Conservation (phyloP, 64 coral and sea anemone species). For the Actinia tenebrosa region DNA sequence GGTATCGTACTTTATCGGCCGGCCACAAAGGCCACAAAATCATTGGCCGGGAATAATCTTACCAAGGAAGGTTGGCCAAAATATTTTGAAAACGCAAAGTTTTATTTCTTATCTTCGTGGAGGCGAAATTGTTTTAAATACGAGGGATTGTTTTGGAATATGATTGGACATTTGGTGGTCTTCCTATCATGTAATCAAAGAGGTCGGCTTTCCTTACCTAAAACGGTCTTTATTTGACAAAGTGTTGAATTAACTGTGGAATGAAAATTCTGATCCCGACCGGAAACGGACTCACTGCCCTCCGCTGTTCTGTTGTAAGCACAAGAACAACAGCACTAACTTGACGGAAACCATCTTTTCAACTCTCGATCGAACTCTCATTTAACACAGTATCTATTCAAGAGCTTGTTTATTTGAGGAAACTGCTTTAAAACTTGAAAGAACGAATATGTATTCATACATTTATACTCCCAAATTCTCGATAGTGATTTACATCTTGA, state of each 20-base stretch:
- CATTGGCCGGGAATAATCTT: background rate
- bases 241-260: constrained; percentile 10
- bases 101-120: background rate
- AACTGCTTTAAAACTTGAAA: background rate
- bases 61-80: background rate
- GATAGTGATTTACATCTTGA: background rate
- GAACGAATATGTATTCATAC: background rate
- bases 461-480: background rate
- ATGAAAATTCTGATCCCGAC: background rate
- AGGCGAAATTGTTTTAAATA: background rate
- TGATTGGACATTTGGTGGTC: background rate
- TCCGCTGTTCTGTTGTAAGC: background rate
- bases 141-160: background rate
- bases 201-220: background rate
- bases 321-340: background rate
- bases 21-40: background rate
- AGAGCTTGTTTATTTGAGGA: background rate
- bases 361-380: background rate
- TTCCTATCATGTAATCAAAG: background rate
- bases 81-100: background rate
- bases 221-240: constrained; percentile 5
- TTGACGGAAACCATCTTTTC: background rate
- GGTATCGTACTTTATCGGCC: background rate
- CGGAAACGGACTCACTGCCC: constrained; percentile 1
- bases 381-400: background rate